A percentile compares a stretch with the other conserved stretches of the same genome.
Conservation (phyloP, 2,888 invertebrate species). For the Coelinius sp. region DNA sequence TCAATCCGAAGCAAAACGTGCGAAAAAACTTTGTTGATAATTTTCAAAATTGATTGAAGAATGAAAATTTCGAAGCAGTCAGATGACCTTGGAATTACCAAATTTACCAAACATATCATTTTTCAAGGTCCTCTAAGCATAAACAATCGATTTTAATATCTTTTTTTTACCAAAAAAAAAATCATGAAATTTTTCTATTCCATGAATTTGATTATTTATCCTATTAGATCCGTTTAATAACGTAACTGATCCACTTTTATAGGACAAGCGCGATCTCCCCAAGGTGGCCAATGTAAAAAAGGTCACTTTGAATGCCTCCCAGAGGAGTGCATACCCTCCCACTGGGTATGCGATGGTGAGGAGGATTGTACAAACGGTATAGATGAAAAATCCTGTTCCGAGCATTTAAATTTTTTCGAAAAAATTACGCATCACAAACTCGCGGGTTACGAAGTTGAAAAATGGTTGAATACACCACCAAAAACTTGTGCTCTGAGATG, state of each 20-base stretch:
- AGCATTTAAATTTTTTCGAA: slow-evolving; percentile 71
- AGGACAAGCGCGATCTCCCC: slow-evolving; percentile 52
- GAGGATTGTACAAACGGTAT: slow-evolving; percentile 75
- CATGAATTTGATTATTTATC: not conserved
- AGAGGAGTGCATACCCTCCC: slow-evolving; percentile 73
- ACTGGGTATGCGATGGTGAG: slow-evolving; percentile 74
- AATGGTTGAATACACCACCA: slow-evolving; percentile 73
- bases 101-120: no score
- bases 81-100: no score
- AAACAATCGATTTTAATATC: no score
- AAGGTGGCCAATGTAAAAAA: slow-evolving; percentile 60
- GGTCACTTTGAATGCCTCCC: slow-evolving; percentile 71
- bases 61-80: no score
- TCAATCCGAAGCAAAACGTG: not conserved
- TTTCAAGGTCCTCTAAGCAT: no score
- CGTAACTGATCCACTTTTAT: not conserved
- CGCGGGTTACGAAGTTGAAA: slow-evolving; percentile 73
- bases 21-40: no score
- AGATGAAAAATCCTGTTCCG: slow-evolving; percentile 73
- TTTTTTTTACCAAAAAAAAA: no score
- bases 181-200: no score
- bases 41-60: no score
- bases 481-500: slow-evolving; percentile 75
- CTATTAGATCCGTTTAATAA: not conserved
- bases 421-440: slow-evolving; percentile 69